These are phyloP conservation scores for Imbricaverruca yamaguchii DNA, from an alignment of 2,888 invertebrate species.

Conservation along the genomic window DNA sequence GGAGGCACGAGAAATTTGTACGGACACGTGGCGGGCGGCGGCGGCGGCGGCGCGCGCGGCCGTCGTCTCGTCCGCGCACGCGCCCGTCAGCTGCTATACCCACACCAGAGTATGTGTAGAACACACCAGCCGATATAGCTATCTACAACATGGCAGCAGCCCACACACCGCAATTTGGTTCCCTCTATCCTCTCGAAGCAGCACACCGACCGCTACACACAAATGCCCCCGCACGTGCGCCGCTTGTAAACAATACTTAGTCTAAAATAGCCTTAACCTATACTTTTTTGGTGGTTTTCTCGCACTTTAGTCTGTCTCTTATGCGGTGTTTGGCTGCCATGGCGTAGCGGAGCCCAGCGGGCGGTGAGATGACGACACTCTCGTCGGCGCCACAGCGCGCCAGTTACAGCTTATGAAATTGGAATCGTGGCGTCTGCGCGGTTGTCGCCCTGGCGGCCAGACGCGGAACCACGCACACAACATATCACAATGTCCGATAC, in stretches of 20 bases:
- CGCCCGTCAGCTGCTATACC: neutral
- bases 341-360: neutral
- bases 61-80: too few species aligned
- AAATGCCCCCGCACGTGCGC: neutral
- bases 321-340: neutral
- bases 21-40: neutral
- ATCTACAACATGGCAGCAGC: neutral
- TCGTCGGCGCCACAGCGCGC: neutral
- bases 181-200: too few species aligned
- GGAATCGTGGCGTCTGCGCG: too few species aligned
- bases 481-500: too few species aligned
- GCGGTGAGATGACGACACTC: neutral
- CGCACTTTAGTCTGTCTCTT: neutral
- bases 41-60: too few species aligned
- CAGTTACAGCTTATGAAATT: too few species aligned
- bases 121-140: neutral
- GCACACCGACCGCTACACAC: too few species aligned
- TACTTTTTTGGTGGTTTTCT: constrained; percentile 6
- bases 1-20: constrained; percentile 10
- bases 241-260: constrained; percentile 12
- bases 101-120: neutral
- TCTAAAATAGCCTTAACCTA: constrained; percentile 15
- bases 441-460: too few species aligned
- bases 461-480: too few species aligned
- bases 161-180: too few species aligned